Evolutionary conservation across 2,888 invertebrate species (phyloP).

Genomic region (Megamerina dolium): DNA sequence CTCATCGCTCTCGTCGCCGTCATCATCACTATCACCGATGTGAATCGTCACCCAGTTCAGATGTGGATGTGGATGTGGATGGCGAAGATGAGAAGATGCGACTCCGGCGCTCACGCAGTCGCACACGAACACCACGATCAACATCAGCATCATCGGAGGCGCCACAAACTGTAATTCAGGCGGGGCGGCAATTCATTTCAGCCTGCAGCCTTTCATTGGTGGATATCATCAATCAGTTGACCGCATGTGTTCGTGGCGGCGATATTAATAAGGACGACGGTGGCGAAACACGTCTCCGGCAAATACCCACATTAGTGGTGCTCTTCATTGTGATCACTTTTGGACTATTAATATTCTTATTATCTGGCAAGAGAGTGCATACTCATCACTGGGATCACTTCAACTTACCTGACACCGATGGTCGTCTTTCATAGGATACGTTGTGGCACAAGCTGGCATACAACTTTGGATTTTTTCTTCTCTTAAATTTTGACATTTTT

Average conservation of each 20-base stretch:
- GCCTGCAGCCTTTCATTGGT: slow-evolving; percentile 63
- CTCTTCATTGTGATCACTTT: slow-evolving; percentile 73
- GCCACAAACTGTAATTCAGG: slow-evolving; percentile 60
- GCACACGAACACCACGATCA: slow-evolving; percentile 47
- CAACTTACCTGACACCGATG: slow-evolving; percentile 67
- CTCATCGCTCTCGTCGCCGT: slow-evolving; percentile 51
- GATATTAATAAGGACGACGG: slow-evolving; percentile 46
- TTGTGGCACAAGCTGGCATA: too few relatives aligned
- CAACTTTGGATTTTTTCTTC: too few relatives aligned
- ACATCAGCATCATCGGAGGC: too few relatives aligned
- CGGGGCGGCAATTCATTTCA: slow-evolving; percentile 63
- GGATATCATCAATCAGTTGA: slow-evolving; percentile 63
- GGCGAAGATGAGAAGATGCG: slow-evolving; percentile 53
- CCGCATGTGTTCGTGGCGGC: slow-evolving; percentile 54
- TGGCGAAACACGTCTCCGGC: slow-evolving; percentile 51
- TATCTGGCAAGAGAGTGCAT: slow-evolving; percentile 68
- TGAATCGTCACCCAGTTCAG: slow-evolving; percentile 21
- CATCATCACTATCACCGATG: slow-evolving; percentile 46
- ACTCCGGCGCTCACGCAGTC: slow-evolving; percentile 39
- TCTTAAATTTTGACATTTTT: too few relatives aligned
- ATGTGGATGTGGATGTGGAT: slow-evolving; percentile 18
- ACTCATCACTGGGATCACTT: slow-evolving; percentile 85
- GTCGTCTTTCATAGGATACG: slow-evolving; percentile 38
- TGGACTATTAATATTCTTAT: slow-evolving; percentile 68
- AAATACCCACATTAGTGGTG: slow-evolving; percentile 68